Evolutionary conservation across 2,113 vertebrate genomes (phyloP).

Genomic region (Silurus asotus): DNA sequence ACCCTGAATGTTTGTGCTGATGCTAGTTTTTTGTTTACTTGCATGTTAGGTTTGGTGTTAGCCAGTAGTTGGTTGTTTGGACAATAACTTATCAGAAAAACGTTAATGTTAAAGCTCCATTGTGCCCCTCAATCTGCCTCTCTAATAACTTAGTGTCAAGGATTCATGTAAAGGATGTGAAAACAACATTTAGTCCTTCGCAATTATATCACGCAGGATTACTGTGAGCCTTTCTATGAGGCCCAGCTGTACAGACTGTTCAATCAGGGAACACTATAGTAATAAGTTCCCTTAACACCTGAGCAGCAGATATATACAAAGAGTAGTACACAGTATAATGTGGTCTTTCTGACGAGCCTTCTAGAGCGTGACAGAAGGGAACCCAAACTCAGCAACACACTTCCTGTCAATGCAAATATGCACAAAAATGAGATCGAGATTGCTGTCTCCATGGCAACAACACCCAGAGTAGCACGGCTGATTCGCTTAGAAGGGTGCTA

Average conservation of each 20-base stretch:
- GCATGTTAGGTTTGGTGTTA: not conserved
- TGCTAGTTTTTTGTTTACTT: not conserved
- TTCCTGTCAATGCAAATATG: slow-evolving; percentile 48
- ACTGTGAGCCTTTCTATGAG: slow-evolving; percentile 8
- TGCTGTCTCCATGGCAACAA: slow-evolving; percentile 32
- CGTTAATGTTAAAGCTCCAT: not conserved
- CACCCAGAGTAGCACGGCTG: slow-evolving; percentile 27
- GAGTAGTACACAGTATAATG: slow-evolving; percentile 13
- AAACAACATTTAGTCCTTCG: not conserved
- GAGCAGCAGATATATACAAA: not conserved
- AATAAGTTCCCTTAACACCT: not conserved
- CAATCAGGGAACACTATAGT: not conserved
- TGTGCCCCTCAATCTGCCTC: not conserved
- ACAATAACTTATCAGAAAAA: not conserved
- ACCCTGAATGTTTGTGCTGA: not conserved
- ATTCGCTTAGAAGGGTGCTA: slow-evolving; percentile 11
- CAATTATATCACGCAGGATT: not conserved
- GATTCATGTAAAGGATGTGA: not conserved
- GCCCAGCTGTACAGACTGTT: not conserved
- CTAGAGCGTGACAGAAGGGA: slow-evolving; percentile 37
- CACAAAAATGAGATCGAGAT: not conserved
- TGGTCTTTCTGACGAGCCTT: slow-evolving; percentile 36
- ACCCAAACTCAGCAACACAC: slow-evolving; percentile 25
- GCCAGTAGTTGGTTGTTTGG: not conserved
- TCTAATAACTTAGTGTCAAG: not conserved